Percentiles rank a stretch among this genome's conserved stretches.
Conservation (phyloP, 1,140 invertebrate species). For the Macrosteles quadrilineatus region DNA sequence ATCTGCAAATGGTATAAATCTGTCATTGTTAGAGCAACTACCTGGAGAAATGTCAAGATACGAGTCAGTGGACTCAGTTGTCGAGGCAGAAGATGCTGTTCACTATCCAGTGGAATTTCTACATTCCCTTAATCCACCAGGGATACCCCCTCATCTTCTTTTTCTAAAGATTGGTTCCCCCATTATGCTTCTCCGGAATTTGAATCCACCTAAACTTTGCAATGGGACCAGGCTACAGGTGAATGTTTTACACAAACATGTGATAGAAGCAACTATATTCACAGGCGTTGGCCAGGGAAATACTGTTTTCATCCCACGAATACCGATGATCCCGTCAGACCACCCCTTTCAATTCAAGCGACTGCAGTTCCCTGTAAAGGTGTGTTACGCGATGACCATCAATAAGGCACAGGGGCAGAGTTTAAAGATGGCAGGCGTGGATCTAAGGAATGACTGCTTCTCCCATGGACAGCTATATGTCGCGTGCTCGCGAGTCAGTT, state of each 20-base stretch:
- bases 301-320: slow-evolving; percentile 43
- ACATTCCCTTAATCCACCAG: slow-evolving; percentile 46
- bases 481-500: neutral
- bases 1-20: slow-evolving; percentile 38
- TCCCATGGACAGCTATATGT: neutral
- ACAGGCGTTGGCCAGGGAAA: slow-evolving; percentile 48
- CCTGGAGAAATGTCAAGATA: slow-evolving; percentile 34
- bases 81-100: slow-evolving; percentile 42
- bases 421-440: slow-evolving; percentile 39
- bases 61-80: slow-evolving; percentile 45
- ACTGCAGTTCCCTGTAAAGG: slow-evolving; percentile 55
- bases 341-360: slow-evolving; percentile 52
- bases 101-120: slow-evolving; percentile 49
- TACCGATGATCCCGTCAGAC: slow-evolving; percentile 48
- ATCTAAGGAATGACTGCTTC: neutral
- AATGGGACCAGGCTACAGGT: slow-evolving; percentile 49
- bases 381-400: slow-evolving; percentile 56
- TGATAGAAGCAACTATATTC: slow-evolving; percentile 47
- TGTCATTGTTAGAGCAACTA: slow-evolving; percentile 35
- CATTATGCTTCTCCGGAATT: slow-evolving; percentile 52
- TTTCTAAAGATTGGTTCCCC: slow-evolving; percentile 46
- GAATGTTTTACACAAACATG: slow-evolving; percentile 43
- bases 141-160: slow-evolving; percentile 46
- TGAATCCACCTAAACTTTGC: slow-evolving; percentile 50
- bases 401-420: slow-evolving; percentile 60